Evolutionary conservation across 2,113 vertebrate species (phyloP).

Genomic region (Oryzias woworae): DNA sequence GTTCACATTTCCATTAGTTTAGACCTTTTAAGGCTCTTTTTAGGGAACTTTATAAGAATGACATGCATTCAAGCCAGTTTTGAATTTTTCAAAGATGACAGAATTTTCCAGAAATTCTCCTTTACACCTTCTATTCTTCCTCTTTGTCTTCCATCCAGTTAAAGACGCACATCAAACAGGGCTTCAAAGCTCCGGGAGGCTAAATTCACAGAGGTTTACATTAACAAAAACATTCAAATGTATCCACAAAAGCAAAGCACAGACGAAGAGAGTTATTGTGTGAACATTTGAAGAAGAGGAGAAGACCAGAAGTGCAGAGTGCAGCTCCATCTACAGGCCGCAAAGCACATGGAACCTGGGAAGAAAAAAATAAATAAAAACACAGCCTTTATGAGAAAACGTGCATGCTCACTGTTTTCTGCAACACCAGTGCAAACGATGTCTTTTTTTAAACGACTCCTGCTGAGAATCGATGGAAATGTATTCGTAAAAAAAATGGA

Average conservation of each 20-base stretch:
- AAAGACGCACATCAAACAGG: constrained; percentile 45
- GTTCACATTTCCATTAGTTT: too few species aligned
- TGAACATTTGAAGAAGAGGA: constrained; percentile 29
- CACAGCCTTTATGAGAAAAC: neutral
- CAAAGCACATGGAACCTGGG: too few species aligned
- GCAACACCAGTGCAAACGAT: neutral
- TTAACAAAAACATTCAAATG: constrained; percentile 80
- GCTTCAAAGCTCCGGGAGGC: constrained; percentile 79
- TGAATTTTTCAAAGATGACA: constrained; percentile 37
- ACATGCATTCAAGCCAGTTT: too few species aligned
- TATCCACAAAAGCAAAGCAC: constrained; percentile 35
- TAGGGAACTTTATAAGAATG: too few species aligned
- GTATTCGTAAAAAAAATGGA: constrained; percentile 9
- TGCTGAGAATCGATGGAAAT: constrained; percentile 14
- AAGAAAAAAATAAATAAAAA: neutral
- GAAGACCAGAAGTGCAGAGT: constrained; percentile 84
- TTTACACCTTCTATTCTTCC: constrained; percentile 65
- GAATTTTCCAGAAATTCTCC: constrained; percentile 83
- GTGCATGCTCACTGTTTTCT: neutral
- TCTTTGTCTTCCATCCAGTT: constrained; percentile 10
- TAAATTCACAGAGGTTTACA: constrained; percentile 80
- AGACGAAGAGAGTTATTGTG: constrained; percentile 80
- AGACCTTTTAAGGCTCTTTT: too few species aligned
- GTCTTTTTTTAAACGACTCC: neutral
- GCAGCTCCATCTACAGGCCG: constrained; percentile 95